Conservation (phyloP, 2,113 vertebrate species). For the Tetrao urogallus region DNA sequence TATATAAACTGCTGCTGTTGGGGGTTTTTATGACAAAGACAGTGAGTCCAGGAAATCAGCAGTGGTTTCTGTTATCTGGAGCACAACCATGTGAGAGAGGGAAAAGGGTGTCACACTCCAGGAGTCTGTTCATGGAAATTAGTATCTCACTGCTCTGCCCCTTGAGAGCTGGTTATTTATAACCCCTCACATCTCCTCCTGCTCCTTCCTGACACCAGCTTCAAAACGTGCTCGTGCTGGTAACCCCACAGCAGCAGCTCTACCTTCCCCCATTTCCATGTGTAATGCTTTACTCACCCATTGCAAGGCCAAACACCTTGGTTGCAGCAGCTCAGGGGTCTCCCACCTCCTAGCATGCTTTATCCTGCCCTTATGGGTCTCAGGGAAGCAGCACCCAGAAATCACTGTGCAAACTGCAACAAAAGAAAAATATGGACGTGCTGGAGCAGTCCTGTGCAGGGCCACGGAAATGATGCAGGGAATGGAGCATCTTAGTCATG, state of each 20-base stretch:
- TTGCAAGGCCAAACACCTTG: fast-evolving
- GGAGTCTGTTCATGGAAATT: constrained; percentile 52
- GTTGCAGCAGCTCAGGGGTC: not conserved
- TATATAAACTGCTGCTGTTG: constrained; percentile 61
- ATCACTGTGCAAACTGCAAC: not conserved
- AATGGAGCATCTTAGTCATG: not conserved
- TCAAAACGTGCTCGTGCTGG: not conserved
- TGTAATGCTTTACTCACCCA: not conserved
- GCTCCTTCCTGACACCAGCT: constrained; percentile 40
- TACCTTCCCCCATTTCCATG: not conserved
- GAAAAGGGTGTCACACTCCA: constrained; percentile 38
- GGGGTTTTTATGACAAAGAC: constrained; percentile 39
- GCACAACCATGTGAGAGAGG: constrained; percentile 19
- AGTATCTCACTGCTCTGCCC: constrained; percentile 16
- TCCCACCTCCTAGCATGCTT: not conserved
- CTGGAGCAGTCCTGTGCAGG: not conserved
- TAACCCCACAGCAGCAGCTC: not conserved
- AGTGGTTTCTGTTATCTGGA: constrained; percentile 67
- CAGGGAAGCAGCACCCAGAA: not conserved
- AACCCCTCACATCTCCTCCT: constrained; percentile 44
- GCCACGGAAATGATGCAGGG: not conserved
- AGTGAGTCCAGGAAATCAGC: constrained; percentile 60
- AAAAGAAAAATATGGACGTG: not conserved
- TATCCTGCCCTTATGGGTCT: not conserved
- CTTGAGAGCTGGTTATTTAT: constrained; percentile 53